Evolutionary conservation across 2,888 invertebrate species (phyloP), one percentile per base, ranked within the genome.

Genomic region (Tanypteryx hageni): DNA sequence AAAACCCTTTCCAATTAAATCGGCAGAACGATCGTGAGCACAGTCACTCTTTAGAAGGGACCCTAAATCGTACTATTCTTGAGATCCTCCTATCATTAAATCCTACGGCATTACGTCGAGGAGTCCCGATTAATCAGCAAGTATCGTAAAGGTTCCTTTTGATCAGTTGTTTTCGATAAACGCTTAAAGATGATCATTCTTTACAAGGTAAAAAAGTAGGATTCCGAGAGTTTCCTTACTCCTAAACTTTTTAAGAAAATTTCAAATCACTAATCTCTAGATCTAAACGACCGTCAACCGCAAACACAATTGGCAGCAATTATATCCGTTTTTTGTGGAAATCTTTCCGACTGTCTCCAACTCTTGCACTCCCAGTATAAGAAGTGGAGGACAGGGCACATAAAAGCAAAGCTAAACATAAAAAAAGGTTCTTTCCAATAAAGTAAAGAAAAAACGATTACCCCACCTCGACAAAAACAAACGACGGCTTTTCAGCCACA

Each of bases 271-370:
- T 64, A 89, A 89, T 89, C 89, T 89, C 68, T n/a, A 61, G 64
- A 68, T 68, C 68, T 68, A 44, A 61, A 89, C 44, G 31, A 64
- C 68, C 64, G 64, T 85, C 61, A 44, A 64, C 64, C 89, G 64
- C 64, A 68, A 89, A 89, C 89, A 61, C 89, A 89, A 89, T 89
- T 64, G 89, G 64, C 89, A 64, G 89, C 89, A 89, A 89, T 89
- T 89, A 89, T 89, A 89, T 31, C 64, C 64, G n/a, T 64, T 61
- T 89, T 76, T 64, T 64, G 3, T 44, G 89, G 89, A 89, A 64
- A 89, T 22, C 44, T 76, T 64, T 13, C 31, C 61, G 64, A 61
- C 68, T 31, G 89, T 89, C 64, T 61, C 89, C 89, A 59, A 56
- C 44, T 44, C 44, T 44, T 27, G 76, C 27, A 27, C 76, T 22